Percentiles rank a stretch among this genome's conserved stretches.
Conservation (phyloP, 2,113 vertebrate genomes). For the Gymnarchus niloticus region DNA sequence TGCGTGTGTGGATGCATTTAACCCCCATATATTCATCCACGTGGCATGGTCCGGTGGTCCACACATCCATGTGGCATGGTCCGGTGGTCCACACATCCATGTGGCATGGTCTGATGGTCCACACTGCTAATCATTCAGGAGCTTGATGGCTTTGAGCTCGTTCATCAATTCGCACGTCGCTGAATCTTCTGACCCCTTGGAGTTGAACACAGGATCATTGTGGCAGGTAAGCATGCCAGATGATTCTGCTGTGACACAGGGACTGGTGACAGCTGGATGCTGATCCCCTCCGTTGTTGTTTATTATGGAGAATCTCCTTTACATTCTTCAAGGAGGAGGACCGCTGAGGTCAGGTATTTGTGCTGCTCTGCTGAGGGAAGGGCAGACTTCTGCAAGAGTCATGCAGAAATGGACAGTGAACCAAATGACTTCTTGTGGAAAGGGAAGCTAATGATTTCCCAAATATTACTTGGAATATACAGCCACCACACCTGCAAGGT, state of each 20-base stretch:
- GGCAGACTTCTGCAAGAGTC: background rate
- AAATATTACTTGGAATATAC: background rate
- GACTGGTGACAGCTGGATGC: no score
- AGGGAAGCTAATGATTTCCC: background rate
- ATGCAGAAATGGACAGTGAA: background rate
- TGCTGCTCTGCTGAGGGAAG: background rate
- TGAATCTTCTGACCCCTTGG: background rate
- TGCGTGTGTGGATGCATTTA: background rate
- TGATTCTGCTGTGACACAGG: no score
- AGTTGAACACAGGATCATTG: background rate
- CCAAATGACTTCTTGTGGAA: background rate
- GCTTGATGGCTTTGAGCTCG: background rate
- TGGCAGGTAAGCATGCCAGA: no score
- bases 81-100: no score
- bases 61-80: no score
- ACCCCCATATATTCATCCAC: no score
- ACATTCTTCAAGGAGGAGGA: background rate
- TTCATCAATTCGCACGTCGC: background rate
- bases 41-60: no score
- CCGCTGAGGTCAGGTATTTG: background rate
- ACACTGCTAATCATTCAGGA: background rate
- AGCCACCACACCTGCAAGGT: background rate
- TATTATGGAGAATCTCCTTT: background rate
- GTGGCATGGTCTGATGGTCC: background rate
- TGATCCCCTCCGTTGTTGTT: background rate